A percentile compares a stretch with the other conserved stretches of the same genome.
Evolutionary conservation across 1,140 invertebrate species (phyloP).

Genomic region (Caerostris extrusa): DNA sequence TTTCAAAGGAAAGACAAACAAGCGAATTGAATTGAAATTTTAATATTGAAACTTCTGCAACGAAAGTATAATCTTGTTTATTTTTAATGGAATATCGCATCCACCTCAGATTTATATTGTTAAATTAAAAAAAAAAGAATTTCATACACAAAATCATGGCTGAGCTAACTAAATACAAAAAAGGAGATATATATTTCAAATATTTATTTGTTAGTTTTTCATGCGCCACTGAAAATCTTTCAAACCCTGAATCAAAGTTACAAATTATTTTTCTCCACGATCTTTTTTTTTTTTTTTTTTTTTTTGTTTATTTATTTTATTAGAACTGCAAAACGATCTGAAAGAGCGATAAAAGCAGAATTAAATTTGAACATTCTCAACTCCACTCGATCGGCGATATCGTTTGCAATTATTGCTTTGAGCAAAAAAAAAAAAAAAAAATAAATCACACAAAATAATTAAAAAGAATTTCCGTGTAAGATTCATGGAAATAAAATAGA

Average conservation of each 20-base stretch:
- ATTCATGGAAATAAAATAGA: no score
- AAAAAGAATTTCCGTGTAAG: no score
- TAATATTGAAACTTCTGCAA: background rate
- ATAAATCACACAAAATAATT: no score
- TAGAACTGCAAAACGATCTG: background rate
- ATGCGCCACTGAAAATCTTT: background rate
- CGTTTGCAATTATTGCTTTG: background rate
- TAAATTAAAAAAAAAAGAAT: background rate
- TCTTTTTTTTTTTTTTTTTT: no score
- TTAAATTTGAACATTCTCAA: background rate
- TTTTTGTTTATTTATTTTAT: background rate
- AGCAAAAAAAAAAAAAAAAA: background rate
- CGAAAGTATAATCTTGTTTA: background rate
- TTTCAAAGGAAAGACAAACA: background rate
- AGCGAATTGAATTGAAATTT: background rate
- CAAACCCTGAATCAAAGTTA: background rate
- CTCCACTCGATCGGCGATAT: background rate
- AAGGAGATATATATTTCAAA: background rate
- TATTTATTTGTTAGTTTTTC: background rate
- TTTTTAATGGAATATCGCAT: background rate
- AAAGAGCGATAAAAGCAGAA: background rate
- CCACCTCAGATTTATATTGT: background rate
- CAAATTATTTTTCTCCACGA: no score
- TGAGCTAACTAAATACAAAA: background rate
- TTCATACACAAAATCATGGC: background rate